Evolutionary conservation across 2,888 invertebrate genomes (phyloP), one percentile per base, ranked within the genome.

Genomic region (Cactoblastis cactorum): DNA sequence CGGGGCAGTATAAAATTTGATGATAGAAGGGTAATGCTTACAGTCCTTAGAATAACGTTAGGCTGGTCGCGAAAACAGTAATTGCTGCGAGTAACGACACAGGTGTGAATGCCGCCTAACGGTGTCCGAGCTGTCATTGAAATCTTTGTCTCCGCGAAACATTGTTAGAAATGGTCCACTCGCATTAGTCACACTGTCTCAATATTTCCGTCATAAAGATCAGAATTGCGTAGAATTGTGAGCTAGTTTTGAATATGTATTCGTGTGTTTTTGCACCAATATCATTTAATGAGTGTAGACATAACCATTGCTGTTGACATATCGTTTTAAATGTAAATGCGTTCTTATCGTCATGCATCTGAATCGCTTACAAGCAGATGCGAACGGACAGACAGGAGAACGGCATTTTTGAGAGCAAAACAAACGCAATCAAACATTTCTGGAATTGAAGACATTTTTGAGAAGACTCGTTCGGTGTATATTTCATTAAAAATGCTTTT

Each of bases 101-200:
- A 69, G 64, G 62, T 73, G 73, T 82, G 79, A 79, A 73, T 80
- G 78, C 82, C 67, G 52, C 56, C 51, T 82, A 85, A 82, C 86
- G 80, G 85, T 77, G 58, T 71, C 63, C 66, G 65, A 67, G 66
- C 24, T 63, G 64, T 67, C 53, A 57, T 55, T 53, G 54, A 53
- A 52, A 46, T 28, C 50, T 53, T 52, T 52, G 49, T 53, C 49
- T 41, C 28, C 9, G 18, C 39, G 43, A 38, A 51, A 49, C 59
- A 54, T 58, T 53, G 46, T 50, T 53, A 51, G 50, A 46, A 53
- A 53, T 53, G 51, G 35, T 45, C 28, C 28, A 45, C 45, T 12
- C 45, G 1, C 33, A 34, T 33, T 46, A 46, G 45, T 34, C 34
- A 43, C 32, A 28, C 43, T 14, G 9, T 17, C 43, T 43, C 28